Evolutionary conservation across 2,113 vertebrate genomes (phyloP).

Genomic region (Aramus guarauna): DNA sequence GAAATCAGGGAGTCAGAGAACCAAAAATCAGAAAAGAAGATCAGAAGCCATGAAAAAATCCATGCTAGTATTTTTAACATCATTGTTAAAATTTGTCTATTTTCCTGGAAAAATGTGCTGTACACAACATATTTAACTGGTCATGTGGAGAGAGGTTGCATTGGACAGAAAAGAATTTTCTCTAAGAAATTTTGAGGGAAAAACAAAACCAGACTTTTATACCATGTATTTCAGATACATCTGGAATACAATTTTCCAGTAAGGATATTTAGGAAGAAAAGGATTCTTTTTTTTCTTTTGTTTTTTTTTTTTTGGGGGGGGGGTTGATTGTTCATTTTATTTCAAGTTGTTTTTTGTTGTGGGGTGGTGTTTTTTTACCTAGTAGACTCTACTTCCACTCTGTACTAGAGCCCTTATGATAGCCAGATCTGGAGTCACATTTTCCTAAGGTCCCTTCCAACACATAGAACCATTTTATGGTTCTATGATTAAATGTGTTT

Average conservation of each 20-base stretch:
- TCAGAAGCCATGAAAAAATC: background rate
- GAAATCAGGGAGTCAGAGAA: background rate
- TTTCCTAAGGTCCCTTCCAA: background rate
- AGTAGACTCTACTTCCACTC: background rate
- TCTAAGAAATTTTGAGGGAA: background rate
- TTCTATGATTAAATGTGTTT: background rate
- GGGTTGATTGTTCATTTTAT: background rate
- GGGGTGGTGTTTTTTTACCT: background rate
- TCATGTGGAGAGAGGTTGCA: rapidly evolving
- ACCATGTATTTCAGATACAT: background rate
- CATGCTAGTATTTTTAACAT: background rate
- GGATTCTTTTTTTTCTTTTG: background rate
- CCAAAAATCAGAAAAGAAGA: background rate
- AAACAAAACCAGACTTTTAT: background rate
- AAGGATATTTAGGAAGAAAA: background rate
- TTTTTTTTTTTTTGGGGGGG: too few relatives aligned
- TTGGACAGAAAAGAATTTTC: background rate
- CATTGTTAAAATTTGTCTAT: background rate
- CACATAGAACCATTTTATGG: too few relatives aligned
- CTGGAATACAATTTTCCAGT: background rate
- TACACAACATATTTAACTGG: background rate
- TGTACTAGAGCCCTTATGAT: background rate
- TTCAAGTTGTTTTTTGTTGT: background rate
- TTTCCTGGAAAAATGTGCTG: background rate
- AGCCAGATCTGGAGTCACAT: background rate